Conservation (phyloP, 1,140 invertebrate species). For the Thaumatotibia leucotreta region DNA sequence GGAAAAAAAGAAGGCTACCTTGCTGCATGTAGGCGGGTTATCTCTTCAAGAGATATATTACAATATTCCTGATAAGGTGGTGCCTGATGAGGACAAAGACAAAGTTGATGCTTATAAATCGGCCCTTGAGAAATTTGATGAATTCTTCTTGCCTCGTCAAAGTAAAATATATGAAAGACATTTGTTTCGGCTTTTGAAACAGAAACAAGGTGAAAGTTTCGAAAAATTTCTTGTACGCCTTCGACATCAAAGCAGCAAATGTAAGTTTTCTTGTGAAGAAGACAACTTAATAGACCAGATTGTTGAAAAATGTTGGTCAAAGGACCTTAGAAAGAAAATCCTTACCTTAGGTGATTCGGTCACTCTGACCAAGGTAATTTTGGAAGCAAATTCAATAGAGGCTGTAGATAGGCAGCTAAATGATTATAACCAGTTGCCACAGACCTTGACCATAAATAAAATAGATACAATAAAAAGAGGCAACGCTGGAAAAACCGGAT, state of each 20-base stretch:
- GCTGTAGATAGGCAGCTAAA: not conserved
- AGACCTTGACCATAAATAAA: not conserved
- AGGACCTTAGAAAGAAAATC: not conserved
- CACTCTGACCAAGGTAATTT: not conserved
- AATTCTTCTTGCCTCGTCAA: constrained; percentile 15
- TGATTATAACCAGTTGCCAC: not conserved
- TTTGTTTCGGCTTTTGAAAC: constrained; percentile 30
- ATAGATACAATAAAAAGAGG: not conserved
- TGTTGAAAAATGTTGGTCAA: not conserved
- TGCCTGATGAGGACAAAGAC: not conserved
- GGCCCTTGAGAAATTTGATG: constrained; percentile 21
- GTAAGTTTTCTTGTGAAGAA: constrained; percentile 21
- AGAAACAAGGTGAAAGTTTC: constrained; percentile 29
- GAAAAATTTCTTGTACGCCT: constrained; percentile 32
- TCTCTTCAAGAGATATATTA: constrained; percentile 26
- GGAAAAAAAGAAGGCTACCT: constrained; percentile 24
- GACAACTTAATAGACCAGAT: not conserved
- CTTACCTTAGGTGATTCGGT: not conserved
- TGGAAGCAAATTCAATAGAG: not conserved
- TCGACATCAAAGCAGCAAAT: constrained; percentile 30
- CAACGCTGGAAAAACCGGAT: not conserved
- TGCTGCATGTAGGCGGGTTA: constrained; percentile 26
- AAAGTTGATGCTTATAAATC: constrained; percentile 16
- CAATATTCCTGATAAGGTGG: constrained; percentile 24
- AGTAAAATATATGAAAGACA: constrained; percentile 31